Percentiles rank a stretch among this genome's conserved stretches.
These are phyloP conservation scores for Hippasteria phrygiana DNA, from an alignment of 53 echinoderm and acorn worm genomes.

Conservation along the genomic window DNA sequence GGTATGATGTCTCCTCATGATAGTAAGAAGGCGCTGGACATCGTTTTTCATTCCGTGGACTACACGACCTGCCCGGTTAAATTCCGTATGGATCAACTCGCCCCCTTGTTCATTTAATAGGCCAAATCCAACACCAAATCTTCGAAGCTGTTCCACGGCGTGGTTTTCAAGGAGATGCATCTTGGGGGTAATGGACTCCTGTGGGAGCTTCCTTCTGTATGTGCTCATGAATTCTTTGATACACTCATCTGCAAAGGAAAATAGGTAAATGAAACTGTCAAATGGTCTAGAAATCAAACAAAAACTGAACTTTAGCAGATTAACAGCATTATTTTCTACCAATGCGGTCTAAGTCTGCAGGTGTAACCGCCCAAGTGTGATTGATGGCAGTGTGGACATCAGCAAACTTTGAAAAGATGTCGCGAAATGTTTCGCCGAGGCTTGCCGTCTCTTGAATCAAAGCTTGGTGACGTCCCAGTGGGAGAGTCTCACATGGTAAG, in stretches of 20 bases:
- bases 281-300: no score
- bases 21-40: constrained; percentile 17
- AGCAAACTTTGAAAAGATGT: constrained; percentile 6
- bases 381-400: constrained; percentile 1
- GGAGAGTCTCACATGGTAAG: background rate
- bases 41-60: constrained; percentile 2
- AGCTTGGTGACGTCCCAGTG: background rate
- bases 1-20: constrained; percentile 9
- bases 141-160: constrained; percentile 7
- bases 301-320: background rate
- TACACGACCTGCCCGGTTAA: constrained; percentile 7
- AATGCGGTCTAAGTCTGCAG: background rate
- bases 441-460: background rate
- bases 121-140: constrained; percentile 56
- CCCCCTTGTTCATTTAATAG: constrained; percentile 67
- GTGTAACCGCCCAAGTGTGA: background rate
- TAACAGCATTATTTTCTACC: background rate
- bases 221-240: constrained; percentile 45
- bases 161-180: constrained; percentile 69
- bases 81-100: no score
- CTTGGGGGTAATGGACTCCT: constrained; percentile 44
- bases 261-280: no score
- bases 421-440: background rate
- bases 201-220: constrained; percentile 31
- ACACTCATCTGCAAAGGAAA: constrained; percentile 37